Conservation (phyloP, 2,797 vertebrate species). For the Lutjanus argentimaculatus region DNA sequence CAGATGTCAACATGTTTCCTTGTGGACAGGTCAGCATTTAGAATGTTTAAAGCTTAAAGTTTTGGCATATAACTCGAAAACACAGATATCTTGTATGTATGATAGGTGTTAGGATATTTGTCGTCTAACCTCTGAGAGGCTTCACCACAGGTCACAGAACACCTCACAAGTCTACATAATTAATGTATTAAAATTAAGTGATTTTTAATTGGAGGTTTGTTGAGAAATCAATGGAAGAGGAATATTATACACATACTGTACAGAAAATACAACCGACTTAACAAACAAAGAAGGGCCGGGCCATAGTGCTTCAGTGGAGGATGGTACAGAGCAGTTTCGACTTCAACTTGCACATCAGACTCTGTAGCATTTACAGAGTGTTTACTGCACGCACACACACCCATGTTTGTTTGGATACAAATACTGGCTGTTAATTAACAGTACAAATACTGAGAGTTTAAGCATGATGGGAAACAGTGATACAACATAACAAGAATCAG, state of each 20-base stretch:
- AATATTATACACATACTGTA: background rate
- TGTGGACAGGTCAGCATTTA: background rate
- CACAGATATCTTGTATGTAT: too few relatives aligned
- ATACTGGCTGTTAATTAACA: background rate
- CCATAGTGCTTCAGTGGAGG: background rate
- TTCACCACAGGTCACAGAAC: background rate
- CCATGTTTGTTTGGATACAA: background rate
- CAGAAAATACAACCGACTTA: background rate
- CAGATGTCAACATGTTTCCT: too few relatives aligned
- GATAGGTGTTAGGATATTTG: too few relatives aligned
- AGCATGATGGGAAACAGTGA: background rate
- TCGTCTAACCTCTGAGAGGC: too few relatives aligned
- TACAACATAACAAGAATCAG: too few relatives aligned
- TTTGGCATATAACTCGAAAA: too few relatives aligned
- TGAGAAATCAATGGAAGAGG: background rate
- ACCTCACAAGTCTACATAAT: background rate
- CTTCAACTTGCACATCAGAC: background rate
- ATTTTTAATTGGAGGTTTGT: too few relatives aligned
- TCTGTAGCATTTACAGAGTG: background rate
- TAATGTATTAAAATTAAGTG: too few relatives aligned
- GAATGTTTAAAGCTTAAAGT: background rate
- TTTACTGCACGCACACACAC: background rate
- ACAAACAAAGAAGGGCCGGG: background rate
- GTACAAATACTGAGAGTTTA: background rate
- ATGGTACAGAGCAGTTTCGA: background rate